Conservation (phyloP, 1,140 invertebrate species). For the Neoseiulus cucumeris region DNA sequence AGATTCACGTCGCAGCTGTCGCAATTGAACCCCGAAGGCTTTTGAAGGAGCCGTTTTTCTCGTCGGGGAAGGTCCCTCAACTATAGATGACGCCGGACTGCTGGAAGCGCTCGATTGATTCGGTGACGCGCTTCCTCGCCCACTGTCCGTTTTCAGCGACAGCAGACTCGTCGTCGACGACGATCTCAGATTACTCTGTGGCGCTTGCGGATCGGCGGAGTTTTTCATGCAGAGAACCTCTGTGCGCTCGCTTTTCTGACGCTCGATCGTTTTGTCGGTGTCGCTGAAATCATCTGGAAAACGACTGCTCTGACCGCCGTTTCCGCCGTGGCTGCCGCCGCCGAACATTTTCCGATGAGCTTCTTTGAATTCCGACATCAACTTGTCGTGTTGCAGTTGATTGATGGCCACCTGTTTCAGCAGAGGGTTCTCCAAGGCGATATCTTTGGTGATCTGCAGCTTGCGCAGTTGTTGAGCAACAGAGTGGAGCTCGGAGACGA, state of each 20-base stretch:
- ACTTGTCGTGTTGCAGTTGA: conserved; percentile 15
- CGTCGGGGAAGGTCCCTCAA: not conserved
- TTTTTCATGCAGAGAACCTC: conserved; percentile 10
- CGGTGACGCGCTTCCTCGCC: not conserved
- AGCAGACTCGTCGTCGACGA: not conserved
- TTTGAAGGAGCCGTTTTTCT: not conserved
- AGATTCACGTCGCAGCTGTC: not conserved
- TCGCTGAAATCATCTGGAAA: conserved; percentile 8
- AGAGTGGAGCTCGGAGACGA: not conserved
- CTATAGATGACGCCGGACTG: not conserved
- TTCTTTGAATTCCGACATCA: conserved; percentile 21
- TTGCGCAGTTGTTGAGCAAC: conserved; percentile 5
- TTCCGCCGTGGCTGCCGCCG: no score
- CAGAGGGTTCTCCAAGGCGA: conserved; percentile 11
- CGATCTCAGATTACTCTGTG: not conserved
- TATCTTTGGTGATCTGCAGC: conserved; percentile 14
- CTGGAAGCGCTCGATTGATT: not conserved
- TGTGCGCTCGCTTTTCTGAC: not conserved
- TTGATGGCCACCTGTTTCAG: conserved; percentile 12
- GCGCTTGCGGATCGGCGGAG: not conserved
- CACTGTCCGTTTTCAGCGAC: conserved; percentile 8
- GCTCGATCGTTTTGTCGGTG: not conserved
- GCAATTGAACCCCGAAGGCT: not conserved
- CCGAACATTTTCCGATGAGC: conserved; percentile 22
- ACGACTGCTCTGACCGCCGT: not conserved